Evolutionary conservation across 1,140 invertebrate genomes (phyloP).

Genomic region (Zaprionus inermis): DNA sequence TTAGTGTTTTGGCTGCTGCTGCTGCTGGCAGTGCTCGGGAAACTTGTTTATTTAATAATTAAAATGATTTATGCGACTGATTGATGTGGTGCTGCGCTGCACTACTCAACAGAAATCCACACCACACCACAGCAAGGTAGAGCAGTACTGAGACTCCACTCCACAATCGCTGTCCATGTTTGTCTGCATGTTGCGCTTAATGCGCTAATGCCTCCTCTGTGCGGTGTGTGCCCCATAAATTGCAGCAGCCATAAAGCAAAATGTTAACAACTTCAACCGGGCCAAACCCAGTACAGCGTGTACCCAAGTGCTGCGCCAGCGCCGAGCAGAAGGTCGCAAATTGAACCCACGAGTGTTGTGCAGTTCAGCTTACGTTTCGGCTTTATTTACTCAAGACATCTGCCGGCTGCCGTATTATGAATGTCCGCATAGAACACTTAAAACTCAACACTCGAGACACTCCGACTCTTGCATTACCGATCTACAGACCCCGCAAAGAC

Average conservation of each 20-base stretch:
- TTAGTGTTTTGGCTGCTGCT: conserved; percentile 24
- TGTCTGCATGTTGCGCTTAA: conserved; percentile 57
- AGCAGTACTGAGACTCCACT: no score
- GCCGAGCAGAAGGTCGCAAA: conserved; percentile 59
- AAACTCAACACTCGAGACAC: conserved; percentile 5
- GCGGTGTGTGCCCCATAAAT: conserved; percentile 41
- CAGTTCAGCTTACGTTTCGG: conserved; percentile 12
- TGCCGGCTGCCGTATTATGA: conserved; percentile 55
- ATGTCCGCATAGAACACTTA: neutral
- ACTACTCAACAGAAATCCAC: conserved; percentile 42
- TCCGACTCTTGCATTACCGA: neutral
- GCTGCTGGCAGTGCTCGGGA: neutral
- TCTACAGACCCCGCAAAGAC: conserved; percentile 14
- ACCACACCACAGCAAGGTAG: conserved; percentile 14
- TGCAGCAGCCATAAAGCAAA: conserved; percentile 49
- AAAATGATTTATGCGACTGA: conserved; percentile 81
- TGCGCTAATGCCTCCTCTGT: conserved; percentile 41
- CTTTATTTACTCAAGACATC: conserved; percentile 50
- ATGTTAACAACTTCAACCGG: conserved; percentile 59
- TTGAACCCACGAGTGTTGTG: conserved; percentile 53
- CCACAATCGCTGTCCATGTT: conserved; percentile 53
- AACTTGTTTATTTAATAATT: conserved; percentile 83
- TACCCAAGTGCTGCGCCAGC: conserved; percentile 7
- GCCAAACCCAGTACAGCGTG: conserved; percentile 55
- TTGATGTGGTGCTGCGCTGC: conserved; percentile 56